Evolutionary conservation across 2,888 invertebrate species (phyloP), one percentile per base, ranked within the genome.

Genomic region (Tinea semifulvella): DNA sequence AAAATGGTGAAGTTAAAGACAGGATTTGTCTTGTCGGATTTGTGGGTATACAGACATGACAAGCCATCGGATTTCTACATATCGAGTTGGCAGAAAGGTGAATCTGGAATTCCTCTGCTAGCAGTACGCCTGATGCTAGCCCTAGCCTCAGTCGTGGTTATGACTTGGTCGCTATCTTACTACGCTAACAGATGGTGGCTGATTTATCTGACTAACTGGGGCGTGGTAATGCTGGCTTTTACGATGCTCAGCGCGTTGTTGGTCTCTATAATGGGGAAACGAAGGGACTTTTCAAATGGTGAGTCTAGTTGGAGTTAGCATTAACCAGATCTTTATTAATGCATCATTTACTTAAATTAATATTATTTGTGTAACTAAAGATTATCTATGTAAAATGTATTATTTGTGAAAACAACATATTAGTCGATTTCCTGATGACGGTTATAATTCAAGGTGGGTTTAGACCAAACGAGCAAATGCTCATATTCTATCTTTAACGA

Each of bases 161-260:
- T 76, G 20, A 48, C 51, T 10, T 79, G 76, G 76, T 68, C 77
- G 1, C 40, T 74, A 43, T 47, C 50, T 6, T 61, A 58, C 20
- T 38, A 11, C 0, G 49, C 56, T 11, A 59, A 48, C 17, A 54
- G 57, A 0, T 57, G 59, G 55, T 79, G 74, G 73, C 53, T 70
- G 42, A 60, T 72, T 38, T 80, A 62, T 55, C 68, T 80, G 47
- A 80, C 80, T 14, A 76, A 80, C 56, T 80, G 80, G 80, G 80
- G 77, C 0, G 52, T 76, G 7, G 43, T 75, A 14, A 55, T 76
- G 42, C 48, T 74, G 18, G 55, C 59, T 2, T 40, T 57, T 43
- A 64, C 64, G 55, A 55, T 61, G 43, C 47, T 70, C 25, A 62
- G 62, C 39, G 70, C 64, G 3, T 49, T 70, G 0, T n/a, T 57